Base-by-base conservation (phyloP, 2,797 vertebrate species). In the Sebastes oblongus region DNA sequence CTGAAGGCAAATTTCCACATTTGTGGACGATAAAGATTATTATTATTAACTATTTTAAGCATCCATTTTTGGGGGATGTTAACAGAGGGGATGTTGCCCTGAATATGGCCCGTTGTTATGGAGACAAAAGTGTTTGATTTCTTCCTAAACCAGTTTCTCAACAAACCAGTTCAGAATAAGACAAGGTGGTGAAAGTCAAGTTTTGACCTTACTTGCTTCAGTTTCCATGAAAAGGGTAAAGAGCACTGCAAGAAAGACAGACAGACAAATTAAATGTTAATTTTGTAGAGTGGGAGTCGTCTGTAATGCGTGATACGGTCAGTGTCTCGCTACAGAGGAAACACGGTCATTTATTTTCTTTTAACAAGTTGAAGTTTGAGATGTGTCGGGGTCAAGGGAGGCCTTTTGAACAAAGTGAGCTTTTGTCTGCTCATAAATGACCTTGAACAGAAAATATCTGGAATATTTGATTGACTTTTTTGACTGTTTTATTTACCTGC, bases 151-250 rank as follows among this genome's bases (percentile, higher is more conserved):
- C 46, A 61, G 79, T 74, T 79, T 50, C 20, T 61, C 25, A 54
- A 71, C 65, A 78, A 78, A 83, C 27, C 55, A 66, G 32, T 72
- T 16, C 50, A 72, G 55, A 60, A 50, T 11, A 36, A 34, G 54
- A 54, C 22, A 1, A 20, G 16, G 25, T 52, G 16, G 29, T 42
- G 4, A 36, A 50, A 16, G 16, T 10, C 46, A 12, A 80, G 76
- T 60, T 81, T 77, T 79, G 54, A 32, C 8, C 94, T 93, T 92
- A 95, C 94, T 93, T 86, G 94, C 94, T 94, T 94, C 93, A 56
- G 93, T 66, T 92, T 92, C 94, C 88, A 85, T 5, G 46, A 94
- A 89, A 71, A 94, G 69, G 56, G 67, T 61, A 86, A 92, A 88
- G 65, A 95, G 87, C 46, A 82, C 94, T 95, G 85, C 0, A 86